Evolutionary conservation across 2,797 vertebrate genomes (phyloP).

Genomic region (Carduelis carduelis): DNA sequence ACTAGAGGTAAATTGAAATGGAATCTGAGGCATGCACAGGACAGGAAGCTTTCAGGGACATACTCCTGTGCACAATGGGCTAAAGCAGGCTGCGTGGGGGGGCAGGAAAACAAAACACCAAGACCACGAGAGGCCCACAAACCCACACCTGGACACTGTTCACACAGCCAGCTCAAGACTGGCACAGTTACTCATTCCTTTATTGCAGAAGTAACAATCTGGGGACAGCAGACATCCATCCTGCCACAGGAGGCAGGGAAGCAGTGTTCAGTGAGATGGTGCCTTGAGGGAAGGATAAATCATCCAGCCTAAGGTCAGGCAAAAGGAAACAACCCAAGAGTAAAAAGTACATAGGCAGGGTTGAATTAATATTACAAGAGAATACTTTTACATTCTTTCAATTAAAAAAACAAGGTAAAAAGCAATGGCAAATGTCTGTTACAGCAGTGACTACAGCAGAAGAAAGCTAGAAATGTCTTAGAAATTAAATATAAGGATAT

Average conservation of each 20-base stretch:
- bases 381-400: background rate
- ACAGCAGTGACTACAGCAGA: background rate
- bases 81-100: accelerated
- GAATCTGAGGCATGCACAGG: background rate
- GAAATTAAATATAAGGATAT: background rate
- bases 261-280: background rate
- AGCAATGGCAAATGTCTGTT: background rate
- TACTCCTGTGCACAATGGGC: background rate
- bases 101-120: background rate
- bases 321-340: background rate
- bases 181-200: background rate
- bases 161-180: background rate
- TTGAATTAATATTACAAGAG: background rate
- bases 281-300: background rate
- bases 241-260: background rate
- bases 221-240: background rate
- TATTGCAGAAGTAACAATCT: background rate
- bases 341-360: background rate
- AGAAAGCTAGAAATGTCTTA: background rate
- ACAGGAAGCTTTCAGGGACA: accelerated
- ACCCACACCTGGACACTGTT: background rate
- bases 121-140: background rate
- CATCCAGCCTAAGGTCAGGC: background rate
- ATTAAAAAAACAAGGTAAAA: background rate
- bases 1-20: background rate